Base-by-base conservation (phyloP, 35 echinoderm and acorn worm species). In the Eucidaris tribuloides region DNA sequence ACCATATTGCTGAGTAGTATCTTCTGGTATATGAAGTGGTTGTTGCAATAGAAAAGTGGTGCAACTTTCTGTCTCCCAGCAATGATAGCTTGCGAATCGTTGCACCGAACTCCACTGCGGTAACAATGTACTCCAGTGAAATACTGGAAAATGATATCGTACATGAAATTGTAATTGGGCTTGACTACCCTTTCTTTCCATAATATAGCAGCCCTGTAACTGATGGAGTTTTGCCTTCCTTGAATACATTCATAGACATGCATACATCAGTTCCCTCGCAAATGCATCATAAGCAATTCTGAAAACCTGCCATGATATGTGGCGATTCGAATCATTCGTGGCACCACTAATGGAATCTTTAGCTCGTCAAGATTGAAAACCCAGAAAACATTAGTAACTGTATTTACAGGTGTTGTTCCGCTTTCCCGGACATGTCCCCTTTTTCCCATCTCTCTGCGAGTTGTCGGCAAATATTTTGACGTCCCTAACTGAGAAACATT, bases 371-470 rank as follows among this genome's bases (percentile, higher is more conserved):
- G n/a, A n/a, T n/a, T n/a, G n/a, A n/a, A n/a, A n/a, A n/a, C n/a
- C n/a, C n/a, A n/a, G 54, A 58, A 58, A 25, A 58, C 54, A 58
- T 58, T 58, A 58, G 54, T 58, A n/a, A 58, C 54, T 58, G 54
- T 58, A 58, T 58, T 58, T 58, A 58, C 54, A 2, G 54, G 14
- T 58, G 54, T 58, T 58, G 54, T 58, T 58, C 54, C 54, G 14
- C 54, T 58, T 58, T 58, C 54, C 13, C 54, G 18, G 18, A 58
- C 54, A 58, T 13, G 54, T 58, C 14, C 54, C 54, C 3, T n/a
- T 58, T 58, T 58, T 58, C 54, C 54, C 2, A 58, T n/a, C 54
- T 25, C 54, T 13, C 27, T 58, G 54, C 54, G 14, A 58, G 13
- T 58, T 58, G 54, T 58, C 54, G 54, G 54, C 54, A 58, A 58